Evolutionary conservation across 2,797 vertebrate genomes (phyloP).

Genomic region (Phylloscopus collybita): DNA sequence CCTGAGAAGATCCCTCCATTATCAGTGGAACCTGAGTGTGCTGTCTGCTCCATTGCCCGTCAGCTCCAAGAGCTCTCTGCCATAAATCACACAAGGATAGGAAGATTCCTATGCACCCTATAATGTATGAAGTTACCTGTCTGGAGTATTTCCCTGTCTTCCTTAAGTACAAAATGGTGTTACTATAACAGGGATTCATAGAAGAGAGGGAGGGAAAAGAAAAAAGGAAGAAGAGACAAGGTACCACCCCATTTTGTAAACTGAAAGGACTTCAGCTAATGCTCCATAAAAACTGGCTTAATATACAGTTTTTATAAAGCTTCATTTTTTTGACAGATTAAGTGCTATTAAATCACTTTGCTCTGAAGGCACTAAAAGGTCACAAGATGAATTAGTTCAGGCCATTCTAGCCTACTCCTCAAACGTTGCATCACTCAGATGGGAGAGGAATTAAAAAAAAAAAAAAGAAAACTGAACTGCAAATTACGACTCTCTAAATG

Average conservation of each 20-base stretch:
- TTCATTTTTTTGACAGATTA: slow-evolving; percentile 83
- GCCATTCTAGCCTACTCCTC: slow-evolving; percentile 72
- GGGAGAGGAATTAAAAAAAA: slow-evolving; percentile 30
- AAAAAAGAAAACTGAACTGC: slow-evolving; percentile 69
- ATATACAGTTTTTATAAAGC: slow-evolving; percentile 83
- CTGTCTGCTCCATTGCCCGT: accelerated
- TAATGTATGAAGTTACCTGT: not conserved
- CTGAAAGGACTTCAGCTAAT: slow-evolving; percentile 77
- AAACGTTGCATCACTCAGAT: slow-evolving; percentile 53
- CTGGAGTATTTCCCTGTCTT: not conserved
- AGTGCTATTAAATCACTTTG: slow-evolving; percentile 84
- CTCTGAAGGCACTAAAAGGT: slow-evolving; percentile 80
- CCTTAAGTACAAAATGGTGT: not conserved
- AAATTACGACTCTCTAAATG: slow-evolving; percentile 80
- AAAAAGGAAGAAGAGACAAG: not conserved
- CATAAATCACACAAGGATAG: not conserved
- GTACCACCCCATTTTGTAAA: slow-evolving; percentile 68
- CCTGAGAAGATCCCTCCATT: not conserved
- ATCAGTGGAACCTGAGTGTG: not conserved
- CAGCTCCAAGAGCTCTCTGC: not conserved
- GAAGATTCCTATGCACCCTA: not conserved
- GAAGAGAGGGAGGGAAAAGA: not conserved
- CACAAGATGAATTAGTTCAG: slow-evolving; percentile 82
- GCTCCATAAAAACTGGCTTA: slow-evolving; percentile 78
- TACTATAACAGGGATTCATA: not conserved